phyloP scores from a whole-genome alignment of 2,888 invertebrate genomes.

The Watsonalla cultraria region DNA sequence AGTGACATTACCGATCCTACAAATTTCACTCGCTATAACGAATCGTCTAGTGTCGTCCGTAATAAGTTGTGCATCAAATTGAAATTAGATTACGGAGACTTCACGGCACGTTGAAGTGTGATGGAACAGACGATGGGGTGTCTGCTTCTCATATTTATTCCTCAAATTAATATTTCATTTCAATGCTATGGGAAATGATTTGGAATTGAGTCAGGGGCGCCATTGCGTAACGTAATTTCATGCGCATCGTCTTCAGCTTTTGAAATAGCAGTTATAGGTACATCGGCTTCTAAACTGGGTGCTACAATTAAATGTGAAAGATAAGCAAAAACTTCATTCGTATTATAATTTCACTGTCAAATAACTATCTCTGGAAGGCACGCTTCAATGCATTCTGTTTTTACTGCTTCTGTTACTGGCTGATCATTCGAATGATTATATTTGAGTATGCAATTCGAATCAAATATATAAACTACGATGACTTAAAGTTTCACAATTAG shows the following conservation, averaged over 20 bases:
- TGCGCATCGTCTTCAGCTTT: not conserved
- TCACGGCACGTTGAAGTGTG: conserved; percentile 64
- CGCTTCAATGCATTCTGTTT: conserved; percentile 57
- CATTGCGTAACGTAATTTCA: conserved; percentile 16
- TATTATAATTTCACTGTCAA: conserved; percentile 51
- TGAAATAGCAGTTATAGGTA: not conserved
- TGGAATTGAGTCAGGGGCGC: conserved; percentile 30
- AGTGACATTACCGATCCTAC: conserved; percentile 60
- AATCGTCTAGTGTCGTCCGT: conserved; percentile 57
- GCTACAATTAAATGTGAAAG: conserved; percentile 46
- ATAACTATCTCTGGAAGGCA: conserved; percentile 30
- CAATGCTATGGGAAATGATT: conserved; percentile 55
- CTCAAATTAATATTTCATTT: conserved; percentile 66
- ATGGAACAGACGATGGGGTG: conserved; percentile 73
- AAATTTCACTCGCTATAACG: conserved; percentile 57
- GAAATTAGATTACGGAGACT: conserved; percentile 71
- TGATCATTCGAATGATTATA: not conserved
- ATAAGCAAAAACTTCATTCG: conserved; percentile 52
- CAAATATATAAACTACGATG: not conserved
- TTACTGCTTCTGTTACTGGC: conserved; percentile 44
- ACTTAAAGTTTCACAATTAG: too few relatives aligned
- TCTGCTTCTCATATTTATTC: conserved; percentile 51
- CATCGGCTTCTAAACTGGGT: conserved; percentile 13
- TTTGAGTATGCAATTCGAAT: not conserved
- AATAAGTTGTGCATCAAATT: conserved; percentile 64